Conservation (phyloP, 1,140 invertebrate genomes). For the Zophobas atratus region DNA sequence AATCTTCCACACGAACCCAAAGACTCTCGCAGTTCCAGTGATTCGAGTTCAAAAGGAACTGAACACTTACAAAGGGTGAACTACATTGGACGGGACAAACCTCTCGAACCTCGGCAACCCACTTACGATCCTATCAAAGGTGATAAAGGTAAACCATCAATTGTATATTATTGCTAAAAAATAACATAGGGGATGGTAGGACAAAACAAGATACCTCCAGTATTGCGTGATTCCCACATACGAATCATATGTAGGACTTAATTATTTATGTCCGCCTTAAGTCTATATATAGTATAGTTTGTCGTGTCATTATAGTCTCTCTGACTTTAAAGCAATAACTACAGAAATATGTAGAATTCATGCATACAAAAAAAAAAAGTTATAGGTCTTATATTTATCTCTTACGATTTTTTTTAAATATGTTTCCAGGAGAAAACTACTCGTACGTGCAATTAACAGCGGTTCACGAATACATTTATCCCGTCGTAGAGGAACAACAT, state of each 20-base stretch:
- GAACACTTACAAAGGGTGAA: conserved; percentile 64
- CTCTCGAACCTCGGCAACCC: conserved; percentile 61
- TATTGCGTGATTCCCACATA: too few relatives aligned
- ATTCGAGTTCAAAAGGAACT: conserved; percentile 70
- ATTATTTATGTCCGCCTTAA: too few relatives aligned
- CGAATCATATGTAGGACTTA: too few relatives aligned
- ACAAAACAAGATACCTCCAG: too few relatives aligned
- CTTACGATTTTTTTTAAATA: neutral
- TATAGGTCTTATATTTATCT: neutral
- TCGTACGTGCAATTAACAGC: conserved; percentile 90
- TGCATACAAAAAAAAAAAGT: too few relatives aligned
- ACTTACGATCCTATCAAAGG: conserved; percentile 63
- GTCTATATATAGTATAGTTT: too few relatives aligned
- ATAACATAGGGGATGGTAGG: neutral
- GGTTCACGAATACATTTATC: conserved; percentile 88
- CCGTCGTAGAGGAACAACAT: conserved; percentile 79
- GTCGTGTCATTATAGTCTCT: too few relatives aligned
- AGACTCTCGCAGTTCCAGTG: conserved; percentile 75
- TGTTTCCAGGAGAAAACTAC: conserved; percentile 75
- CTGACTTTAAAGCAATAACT: too few relatives aligned
- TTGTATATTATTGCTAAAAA: too few relatives aligned
- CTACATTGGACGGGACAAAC: conserved; percentile 65
- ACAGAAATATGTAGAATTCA: too few relatives aligned
- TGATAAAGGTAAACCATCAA: conserved; percentile 48
- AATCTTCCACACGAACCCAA: conserved; percentile 85